A percentile compares a stretch with the other conserved stretches of the same genome.
Evolutionary conservation across 2,797 vertebrate genomes (phyloP).

Genomic region (Liasis olivaceus): DNA sequence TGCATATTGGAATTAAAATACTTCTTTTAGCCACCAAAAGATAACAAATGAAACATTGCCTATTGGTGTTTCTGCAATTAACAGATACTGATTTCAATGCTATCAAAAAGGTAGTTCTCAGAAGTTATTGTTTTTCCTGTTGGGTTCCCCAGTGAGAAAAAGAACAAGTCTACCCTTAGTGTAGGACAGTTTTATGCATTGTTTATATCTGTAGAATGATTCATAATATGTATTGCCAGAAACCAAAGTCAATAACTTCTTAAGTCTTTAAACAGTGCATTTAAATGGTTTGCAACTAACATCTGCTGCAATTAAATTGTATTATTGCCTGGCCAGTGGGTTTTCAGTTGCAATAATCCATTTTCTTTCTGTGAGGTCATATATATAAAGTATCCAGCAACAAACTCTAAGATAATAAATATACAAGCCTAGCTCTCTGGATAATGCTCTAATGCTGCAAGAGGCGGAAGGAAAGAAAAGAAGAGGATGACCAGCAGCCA

Average conservation of each 20-base stretch:
- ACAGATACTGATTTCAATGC: neutral
- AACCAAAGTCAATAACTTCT: neutral
- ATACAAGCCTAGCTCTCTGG: neutral
- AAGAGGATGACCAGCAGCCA: neutral
- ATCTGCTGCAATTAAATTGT: slow-evolving; percentile 26
- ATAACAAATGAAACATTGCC: neutral
- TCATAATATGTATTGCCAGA: neutral
- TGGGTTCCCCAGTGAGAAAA: neutral
- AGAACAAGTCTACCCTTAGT: neutral
- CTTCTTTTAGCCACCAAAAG: neutral
- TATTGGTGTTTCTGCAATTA: neutral
- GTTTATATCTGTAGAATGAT: neutral
- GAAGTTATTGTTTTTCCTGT: neutral
- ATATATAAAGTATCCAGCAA: neutral
- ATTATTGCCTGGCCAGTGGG: slow-evolving; percentile 2
- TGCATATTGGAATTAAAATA: neutral
- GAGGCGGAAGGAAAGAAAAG: neutral
- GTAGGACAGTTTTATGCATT: neutral
- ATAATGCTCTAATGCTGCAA: neutral
- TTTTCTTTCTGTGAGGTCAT: neutral
- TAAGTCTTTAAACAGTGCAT: neutral
- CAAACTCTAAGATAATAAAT: neutral
- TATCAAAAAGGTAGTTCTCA: neutral
- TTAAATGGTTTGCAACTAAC: neutral
- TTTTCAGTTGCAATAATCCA: slow-evolving; percentile 3